phyloP scores from a whole-genome alignment of 2,888 invertebrate species.

The Penaeus monodon region DNA sequence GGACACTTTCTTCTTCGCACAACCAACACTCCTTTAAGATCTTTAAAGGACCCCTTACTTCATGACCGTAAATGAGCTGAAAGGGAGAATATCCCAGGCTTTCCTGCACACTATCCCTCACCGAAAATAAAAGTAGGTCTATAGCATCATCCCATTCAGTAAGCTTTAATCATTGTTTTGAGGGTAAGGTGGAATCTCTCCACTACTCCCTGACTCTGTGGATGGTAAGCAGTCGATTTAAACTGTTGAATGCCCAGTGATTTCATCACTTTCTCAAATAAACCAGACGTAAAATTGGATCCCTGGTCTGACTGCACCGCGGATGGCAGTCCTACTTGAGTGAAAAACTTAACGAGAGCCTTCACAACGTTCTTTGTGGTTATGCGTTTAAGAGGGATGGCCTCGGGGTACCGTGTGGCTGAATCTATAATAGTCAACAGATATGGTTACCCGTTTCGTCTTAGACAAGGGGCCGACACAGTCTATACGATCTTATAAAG shows the following conservation, averaged over 20 bases:
- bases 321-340: neutral
- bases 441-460: neutral
- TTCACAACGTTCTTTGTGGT: too few relatives aligned
- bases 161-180: neutral
- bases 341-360: too few relatives aligned
- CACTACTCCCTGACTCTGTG: neutral
- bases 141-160: neutral
- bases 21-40: neutral
- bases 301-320: neutral
- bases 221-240: neutral
- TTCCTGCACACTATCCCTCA: neutral
- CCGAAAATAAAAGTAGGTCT: neutral
- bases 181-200: neutral
- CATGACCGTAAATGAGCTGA: neutral
- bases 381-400: too few relatives aligned
- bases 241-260: neutral
- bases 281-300: neutral
- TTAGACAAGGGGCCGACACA: neutral
- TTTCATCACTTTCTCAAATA: neutral
- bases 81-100: neutral
- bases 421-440: too few relatives aligned
- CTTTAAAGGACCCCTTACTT: neutral
- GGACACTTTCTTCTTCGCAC: neutral
- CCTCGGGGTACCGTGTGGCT: too few relatives aligned
- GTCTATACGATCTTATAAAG: neutral